Evolutionary conservation across 2,888 invertebrate genomes (phyloP).

Genomic region (Galerucella pusilla): DNA sequence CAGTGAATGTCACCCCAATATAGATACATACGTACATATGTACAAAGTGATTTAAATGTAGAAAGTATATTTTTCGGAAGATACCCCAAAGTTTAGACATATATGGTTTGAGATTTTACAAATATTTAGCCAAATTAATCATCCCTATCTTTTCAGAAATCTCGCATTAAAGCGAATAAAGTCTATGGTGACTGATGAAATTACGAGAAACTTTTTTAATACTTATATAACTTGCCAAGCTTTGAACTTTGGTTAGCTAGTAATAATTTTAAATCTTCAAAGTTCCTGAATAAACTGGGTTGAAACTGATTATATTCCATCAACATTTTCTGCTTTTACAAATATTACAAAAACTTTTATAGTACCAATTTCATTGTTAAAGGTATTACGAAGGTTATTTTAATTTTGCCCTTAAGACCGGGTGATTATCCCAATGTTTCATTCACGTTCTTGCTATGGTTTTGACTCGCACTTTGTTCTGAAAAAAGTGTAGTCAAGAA

Average conservation of each 20-base stretch:
- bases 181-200: neutral
- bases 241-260: neutral
- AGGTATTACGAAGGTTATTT: neutral
- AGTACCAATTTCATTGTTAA: slow-evolving; percentile 1
- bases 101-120: no score
- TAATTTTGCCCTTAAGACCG: no score
- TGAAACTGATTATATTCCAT: slow-evolving; percentile 10
- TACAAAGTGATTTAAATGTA: no score
- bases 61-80: no score
- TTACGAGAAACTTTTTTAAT: neutral
- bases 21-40: no score
- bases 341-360: neutral
- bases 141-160: no score
- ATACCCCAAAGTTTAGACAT: no score
- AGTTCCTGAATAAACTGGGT: neutral
- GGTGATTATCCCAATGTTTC: no score
- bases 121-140: no score
- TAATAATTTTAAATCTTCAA: slow-evolving; percentile 11
- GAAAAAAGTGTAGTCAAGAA: no score
- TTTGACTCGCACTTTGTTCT: neutral
- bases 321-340: slow-evolving; percentile 4
- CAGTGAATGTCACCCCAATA: no score
- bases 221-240: neutral
- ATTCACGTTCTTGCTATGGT: neutral
- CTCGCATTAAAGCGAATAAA: neutral